Evolutionary conservation across 64 coral and sea anemone species (phyloP).

Genomic region (Actinia equina): DNA sequence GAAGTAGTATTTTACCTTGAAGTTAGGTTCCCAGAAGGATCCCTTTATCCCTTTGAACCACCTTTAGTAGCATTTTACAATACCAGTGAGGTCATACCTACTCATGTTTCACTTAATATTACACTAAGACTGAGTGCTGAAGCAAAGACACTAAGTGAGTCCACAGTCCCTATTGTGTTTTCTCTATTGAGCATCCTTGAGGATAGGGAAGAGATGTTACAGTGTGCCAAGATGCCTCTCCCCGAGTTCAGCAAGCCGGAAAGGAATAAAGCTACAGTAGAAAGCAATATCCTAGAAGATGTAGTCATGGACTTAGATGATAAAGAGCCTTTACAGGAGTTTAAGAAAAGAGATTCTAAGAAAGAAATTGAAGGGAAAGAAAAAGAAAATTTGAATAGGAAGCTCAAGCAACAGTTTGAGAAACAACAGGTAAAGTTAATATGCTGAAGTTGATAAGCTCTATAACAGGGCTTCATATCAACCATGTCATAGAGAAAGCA

Average conservation of each 20-base stretch:
- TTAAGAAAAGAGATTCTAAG: conserved; percentile 19
- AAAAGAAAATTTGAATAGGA: conserved; percentile 54
- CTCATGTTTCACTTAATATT: conserved; percentile 68
- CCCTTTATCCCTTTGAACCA: conserved; percentile 82
- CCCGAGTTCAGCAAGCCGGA: conserved; percentile 67
- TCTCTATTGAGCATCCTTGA: conserved; percentile 67
- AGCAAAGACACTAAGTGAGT: conserved; percentile 35
- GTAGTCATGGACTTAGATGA: neutral
- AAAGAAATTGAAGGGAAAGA: conserved; percentile 19
- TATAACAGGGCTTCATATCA: too few species aligned
- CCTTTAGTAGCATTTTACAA: conserved; percentile 77
- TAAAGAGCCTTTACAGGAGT: neutral
- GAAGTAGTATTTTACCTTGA: conserved; percentile 57
- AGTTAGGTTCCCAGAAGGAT: conserved; percentile 66
- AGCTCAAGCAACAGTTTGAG: conserved; percentile 58
- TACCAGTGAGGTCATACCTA: conserved; percentile 49
- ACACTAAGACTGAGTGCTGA: conserved; percentile 61
- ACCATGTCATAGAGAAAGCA: too few species aligned
- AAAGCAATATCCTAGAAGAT: neutral
- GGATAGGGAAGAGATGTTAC: conserved; percentile 53
- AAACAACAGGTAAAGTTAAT: conserved; percentile 51
- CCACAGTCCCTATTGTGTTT: conserved; percentile 59
- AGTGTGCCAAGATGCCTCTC: conserved; percentile 18
- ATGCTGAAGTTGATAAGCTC: neutral
- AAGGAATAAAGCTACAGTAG: conserved; percentile 10